A percentile compares a stretch with the other conserved stretches of the same genome.
phyloP scores from a whole-genome alignment of 2,888 invertebrate genomes.

The Drosophila longiperda region DNA sequence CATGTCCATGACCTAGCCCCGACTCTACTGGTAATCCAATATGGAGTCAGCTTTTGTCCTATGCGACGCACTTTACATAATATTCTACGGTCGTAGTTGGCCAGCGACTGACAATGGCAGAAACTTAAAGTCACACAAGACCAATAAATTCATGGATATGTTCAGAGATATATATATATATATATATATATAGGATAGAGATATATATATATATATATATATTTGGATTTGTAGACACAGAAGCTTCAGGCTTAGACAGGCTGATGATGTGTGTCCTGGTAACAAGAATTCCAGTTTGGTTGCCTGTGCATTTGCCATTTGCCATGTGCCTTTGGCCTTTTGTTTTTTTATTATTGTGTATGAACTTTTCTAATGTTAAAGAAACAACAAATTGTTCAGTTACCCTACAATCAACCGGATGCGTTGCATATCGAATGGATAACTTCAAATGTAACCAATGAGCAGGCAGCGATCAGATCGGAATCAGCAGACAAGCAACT shows the following conservation, averaged over 20 bases:
- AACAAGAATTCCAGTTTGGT: slow-evolving; percentile 28
- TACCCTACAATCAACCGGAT: slow-evolving; percentile 11
- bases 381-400: neutral
- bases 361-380: slow-evolving; percentile 35
- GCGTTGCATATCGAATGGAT: neutral
- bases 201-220: slow-evolving; percentile 1
- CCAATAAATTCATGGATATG: slow-evolving; percentile 39
- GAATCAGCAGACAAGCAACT: slow-evolving; percentile 2
- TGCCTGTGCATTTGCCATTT: slow-evolving; percentile 28
- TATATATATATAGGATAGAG: neutral
- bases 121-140: slow-evolving; percentile 32
- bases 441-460: neutral
- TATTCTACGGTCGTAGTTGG: slow-evolving; percentile 33
- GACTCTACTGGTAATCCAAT: slow-evolving; percentile 22
- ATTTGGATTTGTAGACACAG: slow-evolving; percentile 3
- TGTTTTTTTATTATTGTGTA: slow-evolving; percentile 63
- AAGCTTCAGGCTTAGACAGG: slow-evolving; percentile 4
- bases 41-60: slow-evolving; percentile 23
- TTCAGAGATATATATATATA: neutral
- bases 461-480: neutral
- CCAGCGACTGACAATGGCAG: slow-evolving; percentile 18
- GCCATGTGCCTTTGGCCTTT: slow-evolving; percentile 29
- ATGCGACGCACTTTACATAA: slow-evolving; percentile 50
- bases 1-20: neutral
- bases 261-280: slow-evolving; percentile 10